phyloP scores from a whole-genome alignment of 2,888 invertebrate genomes.

The Stenodema calcarata region DNA sequence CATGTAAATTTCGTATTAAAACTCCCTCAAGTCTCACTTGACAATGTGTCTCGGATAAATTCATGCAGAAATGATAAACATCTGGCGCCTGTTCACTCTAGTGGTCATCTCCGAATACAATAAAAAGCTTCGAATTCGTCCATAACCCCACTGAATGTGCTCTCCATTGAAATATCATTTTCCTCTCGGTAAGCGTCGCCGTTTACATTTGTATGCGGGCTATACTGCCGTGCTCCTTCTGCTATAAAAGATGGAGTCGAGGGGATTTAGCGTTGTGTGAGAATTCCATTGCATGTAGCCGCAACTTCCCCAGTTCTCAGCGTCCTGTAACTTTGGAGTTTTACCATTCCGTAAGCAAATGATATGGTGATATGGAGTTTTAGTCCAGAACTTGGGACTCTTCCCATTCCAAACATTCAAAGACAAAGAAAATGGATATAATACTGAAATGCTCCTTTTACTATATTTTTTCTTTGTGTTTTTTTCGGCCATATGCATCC shows the following conservation, averaged over 20 bases:
- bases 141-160: background rate
- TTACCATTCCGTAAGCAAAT: background rate
- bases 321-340: background rate
- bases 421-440: too few relatives aligned
- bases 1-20: too few relatives aligned
- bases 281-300: background rate
- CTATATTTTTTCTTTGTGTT: too few relatives aligned
- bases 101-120: background rate
- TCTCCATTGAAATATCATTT: background rate
- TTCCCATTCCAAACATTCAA: background rate
- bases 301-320: background rate
- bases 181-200: background rate
- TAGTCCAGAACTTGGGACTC: background rate
- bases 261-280: slow-evolving; percentile 15
- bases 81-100: background rate
- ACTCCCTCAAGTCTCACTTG: background rate
- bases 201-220: slow-evolving; percentile 37
- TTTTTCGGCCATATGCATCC: too few relatives aligned
- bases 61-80: background rate
- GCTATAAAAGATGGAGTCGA: slow-evolving; percentile 33
- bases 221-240: slow-evolving; percentile 8
- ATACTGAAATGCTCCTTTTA: too few relatives aligned
- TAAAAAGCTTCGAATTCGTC: background rate
- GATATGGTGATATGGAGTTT: background rate
- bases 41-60: background rate